phyloP scores from a whole-genome alignment of 64 coral and sea anemone genomes.

The Porites australiensis region DNA sequence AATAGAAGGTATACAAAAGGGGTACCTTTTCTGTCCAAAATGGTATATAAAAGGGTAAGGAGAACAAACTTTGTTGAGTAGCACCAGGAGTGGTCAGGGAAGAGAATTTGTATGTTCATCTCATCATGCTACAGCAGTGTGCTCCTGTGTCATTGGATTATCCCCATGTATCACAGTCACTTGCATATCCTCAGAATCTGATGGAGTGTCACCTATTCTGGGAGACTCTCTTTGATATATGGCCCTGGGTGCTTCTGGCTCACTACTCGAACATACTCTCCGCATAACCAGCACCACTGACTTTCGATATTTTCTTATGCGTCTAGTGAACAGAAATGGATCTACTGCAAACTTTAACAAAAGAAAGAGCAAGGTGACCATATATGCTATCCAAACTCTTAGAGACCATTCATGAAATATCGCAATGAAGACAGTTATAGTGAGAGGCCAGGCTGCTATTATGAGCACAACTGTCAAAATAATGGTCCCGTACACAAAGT shows the following conservation, averaged over 20 bases:
- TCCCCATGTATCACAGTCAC: neutral
- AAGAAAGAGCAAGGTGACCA: conserved; percentile 27
- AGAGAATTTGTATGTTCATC: neutral
- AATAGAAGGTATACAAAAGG: too few species aligned
- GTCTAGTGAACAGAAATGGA: conserved; percentile 68
- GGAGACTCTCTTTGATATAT: neutral
- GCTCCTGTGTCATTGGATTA: neutral
- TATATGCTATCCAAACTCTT: neutral
- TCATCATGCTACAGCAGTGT: neutral
- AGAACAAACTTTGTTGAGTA: too few species aligned
- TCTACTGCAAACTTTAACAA: conserved; percentile 57
- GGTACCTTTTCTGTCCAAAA: too few species aligned
- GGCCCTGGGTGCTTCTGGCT: neutral
- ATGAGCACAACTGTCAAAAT: conserved; percentile 52
- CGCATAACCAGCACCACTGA: conserved; percentile 8
- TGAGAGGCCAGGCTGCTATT: conserved; percentile 48
- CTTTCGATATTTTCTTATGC: conserved; percentile 63
- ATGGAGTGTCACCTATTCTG: neutral
- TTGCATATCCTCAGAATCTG: conserved; percentile 2
- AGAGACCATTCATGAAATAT: neutral
- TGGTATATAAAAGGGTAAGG: too few species aligned
- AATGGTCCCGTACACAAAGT: conserved; percentile 52
- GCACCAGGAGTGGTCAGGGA: too few species aligned
- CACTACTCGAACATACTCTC: neutral
- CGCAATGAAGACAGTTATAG: neutral